Evolutionary conservation across 2,888 invertebrate genomes (phyloP), one percentile per base, ranked within the genome.

Genomic region (Tanypteryx hageni): DNA sequence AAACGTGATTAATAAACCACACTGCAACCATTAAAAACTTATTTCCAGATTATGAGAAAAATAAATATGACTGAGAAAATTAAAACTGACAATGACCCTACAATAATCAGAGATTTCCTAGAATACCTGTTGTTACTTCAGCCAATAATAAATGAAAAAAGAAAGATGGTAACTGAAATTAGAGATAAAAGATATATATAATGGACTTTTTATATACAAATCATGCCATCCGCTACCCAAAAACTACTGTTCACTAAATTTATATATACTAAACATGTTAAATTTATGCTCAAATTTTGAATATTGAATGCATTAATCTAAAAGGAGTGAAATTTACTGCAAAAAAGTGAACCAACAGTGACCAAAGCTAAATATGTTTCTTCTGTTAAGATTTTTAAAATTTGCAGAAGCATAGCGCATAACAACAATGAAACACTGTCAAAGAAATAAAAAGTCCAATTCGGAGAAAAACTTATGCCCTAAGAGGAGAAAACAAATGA

Each of bases 311-410:
- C 4, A 68, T 68, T 68, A n/a, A 10, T 68, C 22, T 68, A n/a
- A 68, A n/a, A 22, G 5, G 7, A 11, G 68, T 18, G 0, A n/a
- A 68, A n/a, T 68, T 9, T 9, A 68, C 18, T 85, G 59, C 85
- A 85, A 82, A 82, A 82, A 82, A 82, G 57, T 82, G 82, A 31
- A 82, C 8, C 82, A 82, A 82, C 82, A 82, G 56, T 82, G 82
- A 13, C 82, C 82, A 44, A 7, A 56, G 83, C 57, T 44, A 44
- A 44, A 44, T 44, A 44, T 44, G 9, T 68, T n/a, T n/a, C 9
- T 11, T 68, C 68, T 13, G n/a, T 68, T 68, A 22, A 22, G 18
- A 11, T 68, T 68, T 68, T 18, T 0, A 68, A 11, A 14, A 7
- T n/a, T 16, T 16, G 16, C 7, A 68, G 10, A 68, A 22, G n/a